Evolutionary conservation across 2,113 vertebrate genomes (phyloP), one percentile per base, ranked within the genome.

Genomic region (Hypocryptadius cinnamomeus): DNA sequence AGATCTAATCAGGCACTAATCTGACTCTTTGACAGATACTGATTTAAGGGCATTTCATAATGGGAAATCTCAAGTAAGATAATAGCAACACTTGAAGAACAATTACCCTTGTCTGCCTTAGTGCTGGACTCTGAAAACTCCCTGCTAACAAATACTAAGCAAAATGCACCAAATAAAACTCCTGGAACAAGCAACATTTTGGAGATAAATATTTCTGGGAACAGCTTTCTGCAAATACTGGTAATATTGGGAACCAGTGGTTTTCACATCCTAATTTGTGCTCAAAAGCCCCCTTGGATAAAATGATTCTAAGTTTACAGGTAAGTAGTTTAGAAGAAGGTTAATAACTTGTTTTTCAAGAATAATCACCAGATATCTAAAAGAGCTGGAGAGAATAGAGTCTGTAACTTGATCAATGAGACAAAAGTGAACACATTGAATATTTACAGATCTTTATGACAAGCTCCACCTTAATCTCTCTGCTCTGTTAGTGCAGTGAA

Each of bases 121-220:
- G 47, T 51, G 56, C 30, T 85, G 79, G n/a, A 81, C 48, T 79
- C 70, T 44, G 79, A 93, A 96, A 95, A 85, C 64, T n/a, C 77
- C 39, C 45, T 70, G 35, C 7, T 64, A 93, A 90, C 80, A 94
- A 94, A 86, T 11, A 3, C 69, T 94, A 93, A 92, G 77, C 63
- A 95, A 95, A 96, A 92, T 56, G 8, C 89, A 92, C 35, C 93
- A 95, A 96, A 91, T 79, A 93, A 95, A 94, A 64, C 71, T 92
- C 88, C 93, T 20, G 25, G 82, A 97, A 95, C 37, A 91, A 87
- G 40, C 45, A 82, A 8, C n/a, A 37, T 85, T 95, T 91, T 93
- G 69, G 84, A 96, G 85, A 77, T 40, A 92, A 88, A 60, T 89
- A 79, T 83, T 91, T 78, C 79, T 85, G 70, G 51, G 28, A 95